phyloP scores from a whole-genome alignment of 2,888 invertebrate genomes.

The Apodemia mormo region DNA sequence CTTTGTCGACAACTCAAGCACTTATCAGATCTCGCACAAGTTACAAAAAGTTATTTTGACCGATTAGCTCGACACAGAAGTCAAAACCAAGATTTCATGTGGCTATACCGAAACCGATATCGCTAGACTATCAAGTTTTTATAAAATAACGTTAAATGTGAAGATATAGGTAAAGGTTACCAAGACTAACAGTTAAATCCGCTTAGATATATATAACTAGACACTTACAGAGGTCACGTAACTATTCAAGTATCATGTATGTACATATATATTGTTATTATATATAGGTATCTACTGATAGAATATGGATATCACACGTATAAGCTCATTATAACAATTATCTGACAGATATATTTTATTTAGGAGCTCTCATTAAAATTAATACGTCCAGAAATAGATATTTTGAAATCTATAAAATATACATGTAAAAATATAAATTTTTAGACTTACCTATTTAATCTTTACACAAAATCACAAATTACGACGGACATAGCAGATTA shows the following conservation, averaged over 20 bases:
- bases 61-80: too few species aligned
- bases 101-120: too few species aligned
- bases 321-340: not conserved
- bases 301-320: not conserved
- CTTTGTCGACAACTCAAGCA: too few species aligned
- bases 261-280: too few species aligned
- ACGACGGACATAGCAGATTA: constrained; percentile 22
- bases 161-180: not conserved
- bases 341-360: not conserved
- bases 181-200: not conserved
- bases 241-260: not conserved
- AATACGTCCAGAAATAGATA: not conserved
- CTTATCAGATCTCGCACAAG: too few species aligned
- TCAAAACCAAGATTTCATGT: too few species aligned
- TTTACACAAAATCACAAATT: constrained; percentile 21
- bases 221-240: not conserved
- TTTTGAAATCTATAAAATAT: not conserved
- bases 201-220: not conserved
- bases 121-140: not conserved
- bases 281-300: not conserved
- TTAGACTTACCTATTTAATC: constrained; percentile 6
- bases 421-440: not conserved
- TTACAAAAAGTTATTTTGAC: too few species aligned
- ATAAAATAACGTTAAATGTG: not conserved
- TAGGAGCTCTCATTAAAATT: not conserved